phyloP scores from a whole-genome alignment of 1,140 invertebrate species.

The Solenopsis fugax region DNA sequence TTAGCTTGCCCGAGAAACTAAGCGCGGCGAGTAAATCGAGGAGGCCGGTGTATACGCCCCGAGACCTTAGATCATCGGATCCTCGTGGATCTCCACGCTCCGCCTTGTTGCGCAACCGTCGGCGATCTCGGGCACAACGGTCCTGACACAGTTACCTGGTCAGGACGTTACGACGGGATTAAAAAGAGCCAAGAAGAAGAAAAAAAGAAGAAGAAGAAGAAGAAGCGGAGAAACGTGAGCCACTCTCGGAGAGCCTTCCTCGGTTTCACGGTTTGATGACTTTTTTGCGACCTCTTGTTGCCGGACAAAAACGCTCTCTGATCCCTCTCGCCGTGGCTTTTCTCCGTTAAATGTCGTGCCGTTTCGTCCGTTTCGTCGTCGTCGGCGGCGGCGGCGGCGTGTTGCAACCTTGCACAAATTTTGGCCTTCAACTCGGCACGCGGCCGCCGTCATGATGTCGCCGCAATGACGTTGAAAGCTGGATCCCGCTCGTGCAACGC shows the following conservation, averaged over 20 bases:
- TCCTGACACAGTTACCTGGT: constrained; percentile 82
- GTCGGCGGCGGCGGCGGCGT: background rate
- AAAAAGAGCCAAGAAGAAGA: constrained; percentile 50
- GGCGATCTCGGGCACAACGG: constrained; percentile 77
- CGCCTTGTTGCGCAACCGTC: constrained; percentile 78
- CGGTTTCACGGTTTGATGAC: constrained; percentile 53
- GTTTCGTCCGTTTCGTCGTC: constrained; percentile 38
- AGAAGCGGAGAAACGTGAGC: constrained; percentile 70
- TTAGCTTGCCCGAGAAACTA: constrained; percentile 71
- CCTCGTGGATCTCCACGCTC: constrained; percentile 75
- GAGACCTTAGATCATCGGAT: constrained; percentile 80
- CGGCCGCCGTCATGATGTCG: background rate
- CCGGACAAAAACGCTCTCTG: constrained; percentile 44
- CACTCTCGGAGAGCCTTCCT: constrained; percentile 58
- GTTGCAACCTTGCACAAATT: constrained; percentile 34
- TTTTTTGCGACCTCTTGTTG: constrained; percentile 70
- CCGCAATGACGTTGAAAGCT: background rate
- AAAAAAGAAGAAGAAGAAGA: constrained; percentile 7
- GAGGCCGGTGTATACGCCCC: constrained; percentile 68
- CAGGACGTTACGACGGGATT: constrained; percentile 67
- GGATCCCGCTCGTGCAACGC: background rate
- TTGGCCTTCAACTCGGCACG: constrained; percentile 35
- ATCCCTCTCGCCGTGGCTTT: constrained; percentile 4
- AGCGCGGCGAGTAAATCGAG: constrained; percentile 75
- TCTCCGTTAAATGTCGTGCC: constrained; percentile 24